Base-by-base conservation (phyloP, 2,888 invertebrate species). In the Oconnorella tubifera region DNA sequence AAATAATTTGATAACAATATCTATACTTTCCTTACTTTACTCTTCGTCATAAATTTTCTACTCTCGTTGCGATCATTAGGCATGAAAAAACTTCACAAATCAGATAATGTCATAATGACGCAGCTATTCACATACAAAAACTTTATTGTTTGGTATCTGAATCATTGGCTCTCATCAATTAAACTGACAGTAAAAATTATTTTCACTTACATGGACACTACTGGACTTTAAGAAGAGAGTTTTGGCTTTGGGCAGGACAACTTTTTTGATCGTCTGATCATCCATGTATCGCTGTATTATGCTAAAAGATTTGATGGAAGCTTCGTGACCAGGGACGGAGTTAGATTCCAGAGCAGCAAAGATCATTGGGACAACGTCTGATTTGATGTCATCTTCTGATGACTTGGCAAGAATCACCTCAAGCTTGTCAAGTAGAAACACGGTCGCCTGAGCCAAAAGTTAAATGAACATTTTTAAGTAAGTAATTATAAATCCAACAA, bases 301-400 rank as follows among this genome's bases (percentile, higher is more conserved):
- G 64, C 90, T 88, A 6, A 93, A 89, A 31, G 92, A 91, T 66
- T 91, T 88, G 72, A 95, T 85, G 6, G 94, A 91, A 29, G 94
- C 92, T 77, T 90, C 90, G 92, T 94, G 92, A 68, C 93, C 90
- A 85, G 92, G 92, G 71, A 90, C 88, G 65, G 90, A 90, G 65
- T 89, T 89, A 77, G 90, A 92, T 76, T 95, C 94, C 77, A 96
- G 88, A 29, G 92, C 89, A 73, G 86, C 88, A 83, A 90, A 93
- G 60, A 96, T 84, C 84, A 94, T 87, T 3, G 93, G 92, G 74
- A 96, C 84, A 58, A 96, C 88, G 77, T 94, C 92, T 1, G 86
- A 85, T 73, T 89, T 87, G 40, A 91, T 86, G 71, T 92, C 91
- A 55, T 90, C 89, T 55, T 87, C 84, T 19, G 89, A 88, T 67